These are phyloP conservation scores for Sesamia inferens DNA, from an alignment of 2,888 invertebrate genomes.

Conservation along the genomic window DNA sequence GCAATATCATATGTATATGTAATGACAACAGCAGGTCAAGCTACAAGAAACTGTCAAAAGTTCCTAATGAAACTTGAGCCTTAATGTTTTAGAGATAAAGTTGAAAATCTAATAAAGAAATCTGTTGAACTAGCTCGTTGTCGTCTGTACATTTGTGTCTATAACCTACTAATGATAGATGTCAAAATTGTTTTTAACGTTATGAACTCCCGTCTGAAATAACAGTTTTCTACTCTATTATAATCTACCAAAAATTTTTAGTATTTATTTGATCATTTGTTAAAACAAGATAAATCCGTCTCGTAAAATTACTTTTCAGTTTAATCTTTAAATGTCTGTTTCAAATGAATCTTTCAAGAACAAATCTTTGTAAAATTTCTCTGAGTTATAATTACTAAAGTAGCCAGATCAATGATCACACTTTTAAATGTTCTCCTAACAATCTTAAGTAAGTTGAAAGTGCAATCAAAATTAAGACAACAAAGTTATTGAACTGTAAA, in stretches of 20 bases:
- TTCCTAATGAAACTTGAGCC: too few species aligned
- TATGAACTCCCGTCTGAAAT: too few species aligned
- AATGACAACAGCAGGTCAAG: too few species aligned
- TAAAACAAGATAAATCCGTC: neutral
- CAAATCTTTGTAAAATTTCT: conserved; percentile 25
- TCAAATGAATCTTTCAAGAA: conserved; percentile 10
- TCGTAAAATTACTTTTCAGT: neutral
- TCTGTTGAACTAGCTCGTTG: too few species aligned
- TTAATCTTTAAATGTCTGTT: neutral
- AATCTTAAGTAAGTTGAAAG: conserved; percentile 47
- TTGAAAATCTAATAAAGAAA: too few species aligned
- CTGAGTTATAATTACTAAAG: conserved; percentile 23
- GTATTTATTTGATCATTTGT: neutral
- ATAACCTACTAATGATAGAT: too few species aligned
- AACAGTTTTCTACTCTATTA: neutral
- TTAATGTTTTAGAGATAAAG: too few species aligned
- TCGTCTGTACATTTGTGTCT: too few species aligned
- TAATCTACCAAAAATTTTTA: neutral
- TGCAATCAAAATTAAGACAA: conserved; percentile 35
- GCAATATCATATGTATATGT: too few species aligned
- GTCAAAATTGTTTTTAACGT: too few species aligned
- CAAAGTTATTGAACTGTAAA: conserved; percentile 33
- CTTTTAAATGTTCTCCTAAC: conserved; percentile 31
- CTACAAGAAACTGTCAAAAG: too few species aligned
- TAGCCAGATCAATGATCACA: conserved; percentile 40